Base-by-base conservation (phyloP, 2,888 invertebrate genomes). In the Pseudococcus viburni region DNA sequence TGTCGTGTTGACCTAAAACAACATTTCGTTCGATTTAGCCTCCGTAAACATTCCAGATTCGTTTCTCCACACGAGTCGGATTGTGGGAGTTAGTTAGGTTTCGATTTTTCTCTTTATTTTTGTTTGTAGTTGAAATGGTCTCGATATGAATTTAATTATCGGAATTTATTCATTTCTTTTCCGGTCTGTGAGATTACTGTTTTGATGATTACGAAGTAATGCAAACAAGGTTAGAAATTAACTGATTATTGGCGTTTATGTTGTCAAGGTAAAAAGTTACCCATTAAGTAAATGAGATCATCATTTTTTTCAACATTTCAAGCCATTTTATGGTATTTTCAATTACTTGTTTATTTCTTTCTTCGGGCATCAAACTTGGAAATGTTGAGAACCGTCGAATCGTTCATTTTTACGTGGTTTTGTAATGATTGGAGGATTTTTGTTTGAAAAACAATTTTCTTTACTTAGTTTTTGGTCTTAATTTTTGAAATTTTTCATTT, bases 221-320 rank as follows among this genome's bases (percentile, higher is more conserved):
- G 26, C 26, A 68, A 68, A 68, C 15, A 68, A 12, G 68, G 22
- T 55, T 55, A 55, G 55, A 55, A 55, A 55, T 55, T 17, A 55
- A n/a, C 55, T 55, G 22, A 26, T 26, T 68, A 68, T 26, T 68
- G 26, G 26, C 68, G 0, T 68, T 68, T 26, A 26, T 68, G 11
- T 26, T 68, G 68, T 68, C 68, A 68, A 68, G 68, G 68, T 68
- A 68, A 68, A 26, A 26, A 26, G 9, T 11, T 26, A 26, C 11
- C 68, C 68, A 68, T 68, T 68, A 68, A 22, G 55, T 55, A 55
- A 55, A 68, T 68, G 68, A 68, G 68, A 68, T 68, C 68, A 68
- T 68, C 68, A 12, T 68, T 68, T 68, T 42, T 42, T 42, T 42
- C 26, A 42, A 68, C 9, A 68, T 68, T 68, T 12, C 15, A 26